phyloP scores from a whole-genome alignment of 2,797 vertebrate species.

The Thamnophis elegans region DNA sequence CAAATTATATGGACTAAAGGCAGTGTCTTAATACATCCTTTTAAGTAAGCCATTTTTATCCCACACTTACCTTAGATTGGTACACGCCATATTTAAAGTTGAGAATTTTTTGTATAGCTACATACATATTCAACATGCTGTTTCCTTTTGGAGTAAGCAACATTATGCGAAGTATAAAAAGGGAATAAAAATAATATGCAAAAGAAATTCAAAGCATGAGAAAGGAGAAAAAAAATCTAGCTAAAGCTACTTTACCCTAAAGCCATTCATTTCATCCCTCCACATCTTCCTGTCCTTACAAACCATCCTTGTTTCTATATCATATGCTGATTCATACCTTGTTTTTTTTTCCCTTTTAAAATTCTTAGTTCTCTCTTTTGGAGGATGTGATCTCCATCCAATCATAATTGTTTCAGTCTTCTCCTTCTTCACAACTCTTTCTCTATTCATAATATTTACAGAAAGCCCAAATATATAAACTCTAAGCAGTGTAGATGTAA shows the following conservation, averaged over 20 bases:
- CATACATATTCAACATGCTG: not conserved
- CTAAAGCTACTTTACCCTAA: not conserved
- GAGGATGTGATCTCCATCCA: not conserved
- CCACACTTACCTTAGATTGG: not conserved
- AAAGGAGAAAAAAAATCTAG: not conserved
- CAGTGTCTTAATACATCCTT: not conserved
- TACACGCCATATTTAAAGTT: not conserved
- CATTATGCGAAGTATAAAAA: not conserved
- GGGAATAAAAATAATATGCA: not conserved
- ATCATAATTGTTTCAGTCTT: not conserved
- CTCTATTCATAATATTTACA: not conserved
- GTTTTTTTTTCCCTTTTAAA: not conserved
- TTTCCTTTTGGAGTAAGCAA: not conserved
- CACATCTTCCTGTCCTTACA: not conserved
- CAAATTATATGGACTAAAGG: not conserved
- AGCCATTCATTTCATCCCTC: not conserved
- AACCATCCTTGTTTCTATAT: not conserved
- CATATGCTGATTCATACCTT: not conserved
- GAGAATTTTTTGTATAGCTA: not conserved
- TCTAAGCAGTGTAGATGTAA: not conserved
- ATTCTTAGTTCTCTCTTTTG: not conserved
- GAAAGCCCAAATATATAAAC: not conserved
- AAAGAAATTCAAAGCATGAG: not conserved
- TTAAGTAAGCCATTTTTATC: not conserved
- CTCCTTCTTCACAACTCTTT: not conserved